Base-by-base conservation (phyloP, 2,888 invertebrate species). In the Neoascia interrupta region DNA sequence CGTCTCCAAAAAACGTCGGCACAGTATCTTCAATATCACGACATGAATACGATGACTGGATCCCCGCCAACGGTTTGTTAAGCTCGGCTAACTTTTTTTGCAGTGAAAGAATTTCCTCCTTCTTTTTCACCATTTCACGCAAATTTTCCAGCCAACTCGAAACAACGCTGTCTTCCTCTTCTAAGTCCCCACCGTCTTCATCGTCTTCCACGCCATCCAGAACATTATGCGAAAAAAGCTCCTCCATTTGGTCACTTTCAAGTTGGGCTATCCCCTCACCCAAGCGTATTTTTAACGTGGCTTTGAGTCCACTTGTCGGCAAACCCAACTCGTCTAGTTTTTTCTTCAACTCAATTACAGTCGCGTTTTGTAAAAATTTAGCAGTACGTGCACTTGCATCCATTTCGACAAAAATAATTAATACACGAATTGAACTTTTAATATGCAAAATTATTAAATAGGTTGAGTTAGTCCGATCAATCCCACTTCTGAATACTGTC, bases 301-400 rank as follows among this genome's bases (percentile, higher is more conserved):
- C 47, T 18, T 60, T 60, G 1, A 47, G 3, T 37, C 61, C 49
- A 26, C 4, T 36, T 6, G 60, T 61, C 13, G 49, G 18, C 61
- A 61, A 28, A 31, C 49, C 61, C 18, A 61, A 18, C 18, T 49
- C 61, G 8, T 18, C 37, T 3, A 61, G 18, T 13, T 49, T 61
- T 13, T 16, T 28, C 19, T 61, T 61, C 10, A 61, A 19, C 13
- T 61, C 13, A 3, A 2, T 11, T 11, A 61, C 61, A 61, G 37
- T 61, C 6, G 61, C 61, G 19, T 3, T 39, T 49, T 39, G 45
- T 23, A 60, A 60, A 36, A 60, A 60, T 4, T 36, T 45, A 10
- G 16, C 21, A 1, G 43, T 36, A 11, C 43, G 56, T n/a, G n/a
- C n/a, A n/a, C n/a, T n/a, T n/a, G n/a, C n/a, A n/a, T n/a, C n/a